Evolutionary conservation across 2,113 vertebrate species (phyloP), one percentile per base, ranked within the genome.

Genomic region (Dicentrarchus labrax): DNA sequence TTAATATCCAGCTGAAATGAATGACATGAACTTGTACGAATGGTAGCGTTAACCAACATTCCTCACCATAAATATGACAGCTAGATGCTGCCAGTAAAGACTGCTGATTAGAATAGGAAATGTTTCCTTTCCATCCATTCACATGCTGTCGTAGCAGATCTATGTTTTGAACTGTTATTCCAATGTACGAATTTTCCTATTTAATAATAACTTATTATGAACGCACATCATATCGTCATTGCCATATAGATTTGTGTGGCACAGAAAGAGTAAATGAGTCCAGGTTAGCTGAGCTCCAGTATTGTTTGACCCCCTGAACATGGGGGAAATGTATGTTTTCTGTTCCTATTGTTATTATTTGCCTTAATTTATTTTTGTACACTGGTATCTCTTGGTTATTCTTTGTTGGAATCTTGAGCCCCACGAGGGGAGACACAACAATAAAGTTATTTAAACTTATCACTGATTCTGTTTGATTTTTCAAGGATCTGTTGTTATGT

Each of bases 331-430:
- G 61, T 36, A 50, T 72, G 53, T 67, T 82, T 65, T 83, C 59
- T 82, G 24, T 79, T 78, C 12, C 48, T 88, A 13, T 84, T 4
- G 22, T 81, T 73, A 57, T 83, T 76, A 30, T 69, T 22, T 81
- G 85, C 54, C 16, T 85, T 92, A 83, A 92, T 93, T 92, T 94
- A 95, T 95, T 94, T 95, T 94, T 95, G 54, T 95, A 94, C 81
- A 72, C 15, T 60, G 21, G 12, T 87, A 51, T 64, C 13, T 45
- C 19, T 80, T 71, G 22, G 17, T 76, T 62, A 39, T 86, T 64
- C 78, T 83, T 80, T 78, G 47, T 86, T 88, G 56, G 69, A 72
- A 88, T 91, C 57, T 61, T 16, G 39, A 73, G 8, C 19, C 53
- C 51, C 72, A 21, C 50, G n/a, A 48, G 4, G 72, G 38, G 64